Evolutionary conservation across 2,113 vertebrate species (phyloP).

Genomic region (Ovis aries): ARS-UI_Ramb_v3.0 NC_056067.1:16870501-16871000

Average conservation of each 20-base stretch:
- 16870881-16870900: accelerated
- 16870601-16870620: neutral
- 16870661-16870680: neutral
- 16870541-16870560: neutral
- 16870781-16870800: neutral
- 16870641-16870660: neutral
- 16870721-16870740: accelerated
- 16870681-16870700: accelerated
- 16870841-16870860: neutral
- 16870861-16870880: neutral
- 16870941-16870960: neutral
- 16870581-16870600: neutral
- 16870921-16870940: neutral
- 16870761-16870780: accelerated
- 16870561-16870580: neutral
- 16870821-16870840: neutral
- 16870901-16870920: accelerated
- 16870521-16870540: neutral
- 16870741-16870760: accelerated
- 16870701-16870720: too few species aligned
- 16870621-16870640: neutral
- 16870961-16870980: neutral
- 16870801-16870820: neutral
- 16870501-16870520: neutral
- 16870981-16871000: neutral